Percentiles rank a stretch among this genome's conserved stretches.
Evolutionary conservation across 2,113 vertebrate species (phyloP).

Genomic region (Saimiri boliviensis): DNA sequence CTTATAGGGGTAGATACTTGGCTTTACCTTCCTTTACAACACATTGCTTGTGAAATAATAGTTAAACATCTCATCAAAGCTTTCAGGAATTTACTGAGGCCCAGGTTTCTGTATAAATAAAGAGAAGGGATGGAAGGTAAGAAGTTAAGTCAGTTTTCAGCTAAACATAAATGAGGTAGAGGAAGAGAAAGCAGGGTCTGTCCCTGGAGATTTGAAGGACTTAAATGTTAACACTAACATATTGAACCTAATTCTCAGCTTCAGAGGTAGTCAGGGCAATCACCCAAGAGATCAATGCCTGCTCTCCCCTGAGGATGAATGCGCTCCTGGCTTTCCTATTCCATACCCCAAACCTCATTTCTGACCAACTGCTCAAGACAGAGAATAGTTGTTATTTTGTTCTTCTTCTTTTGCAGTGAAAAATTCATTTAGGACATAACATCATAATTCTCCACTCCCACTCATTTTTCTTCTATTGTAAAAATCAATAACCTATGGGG

Average conservation of each 20-base stretch:
- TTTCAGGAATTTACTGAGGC: not conserved
- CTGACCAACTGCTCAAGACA: slow-evolving; percentile 57
- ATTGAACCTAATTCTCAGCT: slow-evolving; percentile 73
- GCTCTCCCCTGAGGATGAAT: slow-evolving; percentile 31
- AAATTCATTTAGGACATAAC: slow-evolving; percentile 79
- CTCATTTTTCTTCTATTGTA: slow-evolving; percentile 72
- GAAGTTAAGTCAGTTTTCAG: slow-evolving; percentile 64
- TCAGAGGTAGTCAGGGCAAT: slow-evolving; percentile 64
- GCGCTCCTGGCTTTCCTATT: not conserved
- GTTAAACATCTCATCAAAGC: not conserved
- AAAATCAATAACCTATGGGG: slow-evolving; percentile 79
- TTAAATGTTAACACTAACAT: slow-evolving; percentile 76
- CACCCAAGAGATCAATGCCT: slow-evolving; percentile 71
- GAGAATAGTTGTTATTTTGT: slow-evolving; percentile 57
- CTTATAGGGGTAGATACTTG: not conserved
- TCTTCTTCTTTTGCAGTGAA: slow-evolving; percentile 49
- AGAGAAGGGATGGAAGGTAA: not conserved
- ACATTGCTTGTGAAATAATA: not conserved
- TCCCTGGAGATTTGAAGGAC: slow-evolving; percentile 64
- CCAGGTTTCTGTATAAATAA: not conserved
- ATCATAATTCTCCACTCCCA: slow-evolving; percentile 78
- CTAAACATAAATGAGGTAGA: slow-evolving; percentile 49
- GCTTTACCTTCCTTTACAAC: not conserved
- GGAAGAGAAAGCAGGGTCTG: slow-evolving; percentile 44
- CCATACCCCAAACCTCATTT: slow-evolving; percentile 58